phyloP scores from a whole-genome alignment of 2,888 invertebrate species.

The Ethmia dodecea region DNA sequence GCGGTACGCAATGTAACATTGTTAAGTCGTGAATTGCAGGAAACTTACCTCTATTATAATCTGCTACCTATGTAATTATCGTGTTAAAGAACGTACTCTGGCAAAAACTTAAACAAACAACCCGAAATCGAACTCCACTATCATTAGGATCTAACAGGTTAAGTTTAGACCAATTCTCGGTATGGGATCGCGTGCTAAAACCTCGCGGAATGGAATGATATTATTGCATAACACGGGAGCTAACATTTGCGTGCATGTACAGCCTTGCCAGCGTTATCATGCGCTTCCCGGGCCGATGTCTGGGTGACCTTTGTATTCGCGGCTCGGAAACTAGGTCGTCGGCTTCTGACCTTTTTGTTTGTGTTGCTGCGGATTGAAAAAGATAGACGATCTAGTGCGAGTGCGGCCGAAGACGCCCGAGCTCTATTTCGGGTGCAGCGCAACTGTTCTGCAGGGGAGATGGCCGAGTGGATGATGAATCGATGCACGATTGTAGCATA shows the following conservation, averaged over 20 bases:
- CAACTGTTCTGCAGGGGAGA: constrained; percentile 30
- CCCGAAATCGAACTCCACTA: too few species aligned
- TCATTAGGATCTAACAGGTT: too few species aligned
- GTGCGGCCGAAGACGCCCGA: constrained; percentile 37
- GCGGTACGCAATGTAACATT: too few species aligned
- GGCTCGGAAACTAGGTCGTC: constrained; percentile 65
- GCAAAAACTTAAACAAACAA: too few species aligned
- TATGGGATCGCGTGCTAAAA: constrained; percentile 25
- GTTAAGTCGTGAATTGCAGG: too few species aligned
- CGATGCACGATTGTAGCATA: not conserved
- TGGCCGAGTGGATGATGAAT: constrained; percentile 22
- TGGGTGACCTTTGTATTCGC: constrained; percentile 63
- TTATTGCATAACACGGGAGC: constrained; percentile 39
- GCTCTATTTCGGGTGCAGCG: constrained; percentile 48
- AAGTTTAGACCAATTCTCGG: constrained; percentile 5
- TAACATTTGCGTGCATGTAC: constrained; percentile 39
- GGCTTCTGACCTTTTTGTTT: constrained; percentile 73
- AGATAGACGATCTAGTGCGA: constrained; percentile 51
- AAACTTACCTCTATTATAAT: too few species aligned
- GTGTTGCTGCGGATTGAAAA: constrained; percentile 54
- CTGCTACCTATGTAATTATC: too few species aligned
- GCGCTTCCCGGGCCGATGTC: constrained; percentile 63
- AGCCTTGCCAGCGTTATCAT: constrained; percentile 65
- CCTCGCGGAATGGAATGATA: constrained; percentile 21
- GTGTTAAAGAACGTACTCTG: too few species aligned